Evolutionary conservation across 2,888 invertebrate genomes (phyloP), one percentile per base, ranked within the genome.

Genomic region (Imbricaverruca yamaguchii): DNA sequence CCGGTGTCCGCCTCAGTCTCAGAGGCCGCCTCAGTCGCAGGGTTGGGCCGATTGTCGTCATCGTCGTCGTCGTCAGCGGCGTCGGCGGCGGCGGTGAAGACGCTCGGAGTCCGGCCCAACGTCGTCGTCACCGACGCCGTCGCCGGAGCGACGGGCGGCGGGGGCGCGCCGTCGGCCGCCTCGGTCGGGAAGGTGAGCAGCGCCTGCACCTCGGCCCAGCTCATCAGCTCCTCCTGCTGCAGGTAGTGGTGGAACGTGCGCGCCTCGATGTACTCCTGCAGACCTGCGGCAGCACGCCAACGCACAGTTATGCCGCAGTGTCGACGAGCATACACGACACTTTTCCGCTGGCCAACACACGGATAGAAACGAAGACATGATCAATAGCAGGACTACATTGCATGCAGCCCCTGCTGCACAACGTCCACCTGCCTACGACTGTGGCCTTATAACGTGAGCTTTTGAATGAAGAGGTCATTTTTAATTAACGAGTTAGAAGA

Each of bases 191-290:
- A 83, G 10, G 86, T 87, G 83, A 92, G 87, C 80, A 89, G 88
- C 6, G 89, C 87, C 82, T 91, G 89, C 10, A 93, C 86, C 80
- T 90, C 89, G 0, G 88, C 85, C 89, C 92, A 92, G 81, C 90
- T 88, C 8, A 92, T 90, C 11, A 95, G 89, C 15, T 86, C 87
- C 80, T 89, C 90, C 21, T 88, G 88, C 83, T 90, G 89, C 84
- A 94, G 88, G 84, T 92, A 92, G 82, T 93, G 91, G 85, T 91
- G 92, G 84, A 95, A 93, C 10, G 94, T 92, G 80, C 92, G 89
- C 0, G 96, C 96, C 88, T 97, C 96, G 81, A 95, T 90, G 85
- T 92, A 96, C 87, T 97, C 96, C 86, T 96, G 94, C 15, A 89
- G 84, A 65, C 89, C 89, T 89, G 82, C 25, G 15, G 15, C 59